Conservation (phyloP, 2,113 vertebrate species). For the Pholis gunnellus region DNA sequence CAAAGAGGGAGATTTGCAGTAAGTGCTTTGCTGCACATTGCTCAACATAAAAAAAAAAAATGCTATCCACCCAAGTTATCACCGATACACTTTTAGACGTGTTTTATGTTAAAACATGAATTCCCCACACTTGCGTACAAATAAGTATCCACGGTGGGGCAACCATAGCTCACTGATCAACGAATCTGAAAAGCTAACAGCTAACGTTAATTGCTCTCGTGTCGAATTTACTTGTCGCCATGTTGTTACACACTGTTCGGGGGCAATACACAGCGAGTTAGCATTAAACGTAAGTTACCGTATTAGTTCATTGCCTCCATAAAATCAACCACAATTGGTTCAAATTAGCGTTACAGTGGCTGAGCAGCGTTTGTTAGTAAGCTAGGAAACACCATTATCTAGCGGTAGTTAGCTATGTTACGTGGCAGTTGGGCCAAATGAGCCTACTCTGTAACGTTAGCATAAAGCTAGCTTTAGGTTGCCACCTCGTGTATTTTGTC, state of each 20-base stretch:
- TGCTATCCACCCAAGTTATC: too few relatives aligned
- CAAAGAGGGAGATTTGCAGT: neutral
- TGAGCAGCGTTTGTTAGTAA: neutral
- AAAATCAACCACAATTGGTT: neutral
- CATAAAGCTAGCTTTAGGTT: conserved; percentile 15
- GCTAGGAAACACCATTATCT: conserved; percentile 9
- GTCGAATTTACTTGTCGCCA: neutral
- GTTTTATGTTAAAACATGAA: neutral
- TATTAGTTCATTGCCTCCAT: neutral
- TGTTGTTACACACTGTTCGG: neutral
- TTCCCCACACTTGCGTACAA: neutral
- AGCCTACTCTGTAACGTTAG: conserved; percentile 2
- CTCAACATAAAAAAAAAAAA: neutral
- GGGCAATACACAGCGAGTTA: neutral
- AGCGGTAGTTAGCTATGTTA: conserved; percentile 9
- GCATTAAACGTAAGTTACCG: neutral
- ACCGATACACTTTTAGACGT: too few relatives aligned
- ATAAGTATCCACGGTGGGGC: neutral
- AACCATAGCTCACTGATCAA: neutral
- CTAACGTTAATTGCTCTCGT: conserved; percentile 3
- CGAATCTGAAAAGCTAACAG: conserved; percentile 6
- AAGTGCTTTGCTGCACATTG: neutral
- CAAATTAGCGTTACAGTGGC: neutral
- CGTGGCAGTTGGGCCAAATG: conserved; percentile 53
- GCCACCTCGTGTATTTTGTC: conserved; percentile 8